These are phyloP conservation scores for Drosophila imparisetae DNA, from an alignment of 2,888 invertebrate genomes.

Conservation along the genomic window DNA sequence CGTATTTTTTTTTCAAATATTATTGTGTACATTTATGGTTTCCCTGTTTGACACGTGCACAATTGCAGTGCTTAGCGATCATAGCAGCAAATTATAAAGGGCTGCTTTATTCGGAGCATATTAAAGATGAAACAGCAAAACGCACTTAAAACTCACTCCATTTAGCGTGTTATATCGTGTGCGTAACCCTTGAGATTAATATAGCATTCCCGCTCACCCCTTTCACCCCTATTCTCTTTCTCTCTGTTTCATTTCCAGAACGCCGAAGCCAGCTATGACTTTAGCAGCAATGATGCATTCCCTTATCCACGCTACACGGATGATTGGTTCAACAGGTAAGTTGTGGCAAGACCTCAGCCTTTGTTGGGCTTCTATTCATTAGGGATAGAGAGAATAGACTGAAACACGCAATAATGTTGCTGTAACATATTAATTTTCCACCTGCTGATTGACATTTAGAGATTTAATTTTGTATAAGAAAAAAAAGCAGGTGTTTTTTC, in stretches of 20 bases:
- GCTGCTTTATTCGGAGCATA: slow-evolving; percentile 9
- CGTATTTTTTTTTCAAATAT: no score
- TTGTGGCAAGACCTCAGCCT: slow-evolving; percentile 27
- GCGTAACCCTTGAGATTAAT: slow-evolving; percentile 3
- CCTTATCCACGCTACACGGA: slow-evolving; percentile 99
- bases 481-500: background rate
- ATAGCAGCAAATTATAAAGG: slow-evolving; percentile 17
- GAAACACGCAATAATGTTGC: background rate
- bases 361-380: slow-evolving; percentile 21
- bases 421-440: background rate
- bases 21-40: background rate
- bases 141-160: slow-evolving; percentile 42
- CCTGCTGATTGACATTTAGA: slow-evolving; percentile 2
- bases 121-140: slow-evolving; percentile 32
- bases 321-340: slow-evolving; percentile 99
- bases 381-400: background rate
- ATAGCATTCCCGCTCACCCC: background rate
- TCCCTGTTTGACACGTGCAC: slow-evolving; percentile 4
- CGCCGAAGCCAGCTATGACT: slow-evolving; percentile 99
- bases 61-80: slow-evolving; percentile 7
- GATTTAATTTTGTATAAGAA: slow-evolving; percentile 6
- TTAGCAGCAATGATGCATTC: slow-evolving; percentile 99
- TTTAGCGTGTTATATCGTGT: slow-evolving; percentile 6
- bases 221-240: background rate
- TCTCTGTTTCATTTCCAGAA: slow-evolving; percentile 88